Base-by-base conservation (phyloP, 1,140 invertebrate genomes). In the Grapholita molesta region DNA sequence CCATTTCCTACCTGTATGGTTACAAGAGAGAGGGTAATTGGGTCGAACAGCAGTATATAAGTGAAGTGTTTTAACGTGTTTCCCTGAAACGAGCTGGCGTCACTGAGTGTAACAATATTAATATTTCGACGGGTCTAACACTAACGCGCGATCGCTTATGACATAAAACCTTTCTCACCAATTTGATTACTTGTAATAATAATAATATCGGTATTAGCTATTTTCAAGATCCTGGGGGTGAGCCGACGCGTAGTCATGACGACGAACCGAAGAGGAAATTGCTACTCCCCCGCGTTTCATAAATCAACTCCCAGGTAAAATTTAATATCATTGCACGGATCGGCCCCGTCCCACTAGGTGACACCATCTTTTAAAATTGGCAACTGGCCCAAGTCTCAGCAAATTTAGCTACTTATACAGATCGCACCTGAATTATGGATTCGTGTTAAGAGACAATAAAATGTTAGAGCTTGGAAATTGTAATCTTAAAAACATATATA, bases 301-400 rank as follows among this genome's bases (percentile, higher is more conserved):
- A 86, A 88, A 85, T 88, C 83, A 86, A 75, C 52, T 77, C 68
- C 71, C 77, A 84, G 81, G 81, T 85, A 78, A 85, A 85, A 82
- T 82, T 86, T 82, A 82, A 84, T 82, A 82, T 83, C 77, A 83
- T 82, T 80, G 70, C 77, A 68, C 52, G 70, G 76, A 77, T 77
- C 69, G 65, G 32, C 25, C 64, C 25, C 68, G 25, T 66, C 72
- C 68, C 68, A 57, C 35, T 73, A 76, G 73, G 73, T 76, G 71
- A 73, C 71, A 72, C 66, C 69, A 68, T 73, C 55, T 73, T 76
- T 69, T 70, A 69, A 73, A 74, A 70, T 71, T 71, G 64, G 55
- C 66, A 48, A 64, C 66, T 35, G 67, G 30, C 65, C 70, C 23
- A 68, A 66, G 28, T 38, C 38, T 28, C 42, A 72, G 66, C 71